Base-by-base conservation (phyloP, 2,113 vertebrate genomes). In the Mesembrinibis cayennensis region DNA sequence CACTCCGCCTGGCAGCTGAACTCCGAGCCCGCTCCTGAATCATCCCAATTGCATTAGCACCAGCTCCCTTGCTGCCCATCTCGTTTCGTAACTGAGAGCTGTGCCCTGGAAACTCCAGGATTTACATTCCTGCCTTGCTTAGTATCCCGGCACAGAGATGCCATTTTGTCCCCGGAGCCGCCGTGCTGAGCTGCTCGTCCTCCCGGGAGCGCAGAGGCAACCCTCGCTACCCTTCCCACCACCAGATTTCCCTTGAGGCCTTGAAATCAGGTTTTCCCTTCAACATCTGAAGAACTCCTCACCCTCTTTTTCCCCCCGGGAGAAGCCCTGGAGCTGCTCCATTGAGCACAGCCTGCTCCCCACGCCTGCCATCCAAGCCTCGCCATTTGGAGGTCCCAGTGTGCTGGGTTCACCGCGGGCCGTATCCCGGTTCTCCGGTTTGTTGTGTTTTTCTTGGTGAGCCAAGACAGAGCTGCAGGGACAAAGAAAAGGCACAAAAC, bases 321-420 rank as follows among this genome's bases (percentile, higher is more conserved):
- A 62, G 58, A 44, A 38, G 81, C 11, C 10, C 44, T 8, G 6
- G n/a, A 52, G 38, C 72, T 2, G 7, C 34, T 44, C 23, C 34
- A 1, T 22, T 19, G 1, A 2, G 10, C 52, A 3, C 40, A 27
- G 50, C 32, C 58, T 2, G 15, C 21, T 36, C 42, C 74, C 55
- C 53, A 7, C 4, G 1, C n/a, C 56, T 3, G 21, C 42, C 26
- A 8, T 4, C 22, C 72, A 6, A 27, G 8, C 61, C 59, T 38
- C 16, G 0, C 38, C 40, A 0, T 16, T 10, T 2, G 27, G 49
- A 27, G 25, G 11, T 61, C 52, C 56, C 9, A 3, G 11, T 1
- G 17, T 1, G 23, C 53, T 6, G 34, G 17, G 8, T 22, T 78
- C 53, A 14, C 32, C 10, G 0, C 1, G 2, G 29, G 3, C 23